Evolutionary conservation across 2,797 vertebrate genomes (phyloP), one percentile per base, ranked within the genome.

Genomic region (Gymnocypris eckloni): DNA sequence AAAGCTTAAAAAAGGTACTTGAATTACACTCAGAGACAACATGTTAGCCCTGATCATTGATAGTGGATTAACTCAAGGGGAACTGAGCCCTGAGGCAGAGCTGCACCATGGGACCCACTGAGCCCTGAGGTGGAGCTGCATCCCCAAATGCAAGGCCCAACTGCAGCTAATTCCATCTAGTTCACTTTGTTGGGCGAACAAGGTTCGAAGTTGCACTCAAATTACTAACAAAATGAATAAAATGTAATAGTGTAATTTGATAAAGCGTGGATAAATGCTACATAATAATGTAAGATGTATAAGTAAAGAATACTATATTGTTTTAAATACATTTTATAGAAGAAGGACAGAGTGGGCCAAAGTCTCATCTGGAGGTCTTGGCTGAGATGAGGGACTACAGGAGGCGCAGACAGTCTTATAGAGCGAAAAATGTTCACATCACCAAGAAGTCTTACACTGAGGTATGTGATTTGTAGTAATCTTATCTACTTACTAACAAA

Each of bases 371-470:
- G 86, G 98, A 99, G 96, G 96, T 99, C 85, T 94, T 99, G 92
- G 98, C 98, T 37, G 97, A 99, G 94, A 99, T 99, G 96, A 96
- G 98, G 89, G 98, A 99, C 92, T 99, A 99, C 92, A 99, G 98
- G 94, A 96, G 98, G 86, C 95, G 98, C 12, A 96, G 98, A 0
- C 98, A 99, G 92, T 99, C 98, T 0, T 99, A 99, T 84, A 94
- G 98, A 91, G 98, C 98, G 70, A 99, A 99, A 93, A 99, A 99
- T 28, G 98, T 99, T 78, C 98, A 99, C 90, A 99, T 99, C 93
- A 99, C 98, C 43, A 99, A 99, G 93, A 99, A 99, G 86, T 98
- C 98, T 2, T 99, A 99, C 92, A 99, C 98, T 0, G 98, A 99
- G 96, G 98, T 97, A 69, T 91, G 92, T 86, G 22, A 22, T 66